Conservation (phyloP, 2,888 invertebrate species). For the Capitulum mitella region DNA sequence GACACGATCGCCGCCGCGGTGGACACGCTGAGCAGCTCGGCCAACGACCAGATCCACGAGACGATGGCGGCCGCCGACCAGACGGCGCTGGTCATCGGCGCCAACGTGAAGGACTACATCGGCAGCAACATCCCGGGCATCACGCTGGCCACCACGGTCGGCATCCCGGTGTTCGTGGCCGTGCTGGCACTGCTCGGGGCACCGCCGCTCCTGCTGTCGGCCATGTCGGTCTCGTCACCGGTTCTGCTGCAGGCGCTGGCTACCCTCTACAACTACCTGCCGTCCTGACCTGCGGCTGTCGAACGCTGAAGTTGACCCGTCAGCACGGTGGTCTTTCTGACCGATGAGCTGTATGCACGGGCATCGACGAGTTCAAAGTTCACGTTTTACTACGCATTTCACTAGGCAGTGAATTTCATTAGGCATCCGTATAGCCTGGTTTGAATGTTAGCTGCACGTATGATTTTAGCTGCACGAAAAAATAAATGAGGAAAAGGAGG, state of each 20-base stretch:
- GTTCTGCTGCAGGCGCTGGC: not conserved
- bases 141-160: slow-evolving; percentile 17
- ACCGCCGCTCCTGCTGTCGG: slow-evolving; percentile 13
- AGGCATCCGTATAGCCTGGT: too few relatives aligned
- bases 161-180: slow-evolving; percentile 19
- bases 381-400: too few relatives aligned
- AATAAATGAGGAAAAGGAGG: too few relatives aligned
- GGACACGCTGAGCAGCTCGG: not conserved
- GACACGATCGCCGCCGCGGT: not conserved
- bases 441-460: too few relatives aligned
- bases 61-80: slow-evolving; percentile 20
- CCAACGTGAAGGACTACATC: slow-evolving; percentile 21
- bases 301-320: too few relatives aligned
- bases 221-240: slow-evolving; percentile 15
- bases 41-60: not conserved
- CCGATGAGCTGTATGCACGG: too few relatives aligned
- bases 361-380: too few relatives aligned
- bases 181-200: slow-evolving; percentile 21
- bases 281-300: too few relatives aligned
- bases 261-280: not conserved
- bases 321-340: too few relatives aligned
- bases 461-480: too few relatives aligned
- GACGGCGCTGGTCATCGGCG: slow-evolving; percentile 1
- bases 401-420: too few relatives aligned
- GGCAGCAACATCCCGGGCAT: not conserved